Conservation (phyloP, 2,113 vertebrate species). For the Excalfactoria chinensis region DNA sequence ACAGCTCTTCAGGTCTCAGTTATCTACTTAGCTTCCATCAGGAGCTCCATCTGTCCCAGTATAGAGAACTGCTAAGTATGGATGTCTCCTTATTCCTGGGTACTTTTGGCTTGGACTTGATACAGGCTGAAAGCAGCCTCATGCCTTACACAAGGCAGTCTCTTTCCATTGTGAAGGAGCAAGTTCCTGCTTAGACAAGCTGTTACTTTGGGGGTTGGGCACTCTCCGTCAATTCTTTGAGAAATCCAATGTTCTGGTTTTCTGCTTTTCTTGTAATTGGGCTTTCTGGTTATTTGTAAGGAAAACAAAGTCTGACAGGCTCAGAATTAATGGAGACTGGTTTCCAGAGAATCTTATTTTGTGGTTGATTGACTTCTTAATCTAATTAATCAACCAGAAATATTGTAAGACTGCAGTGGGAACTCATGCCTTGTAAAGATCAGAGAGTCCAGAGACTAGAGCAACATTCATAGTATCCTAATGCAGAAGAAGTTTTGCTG, state of each 20-base stretch:
- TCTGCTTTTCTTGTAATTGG: constrained; percentile 12
- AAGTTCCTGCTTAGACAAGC: neutral
- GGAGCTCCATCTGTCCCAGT: neutral
- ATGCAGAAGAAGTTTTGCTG: neutral
- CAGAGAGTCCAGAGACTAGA: neutral
- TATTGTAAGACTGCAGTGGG: constrained; percentile 2
- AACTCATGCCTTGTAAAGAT: constrained; percentile 11
- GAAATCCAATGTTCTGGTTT: neutral
- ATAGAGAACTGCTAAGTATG: neutral
- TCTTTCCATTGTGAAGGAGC: neutral
- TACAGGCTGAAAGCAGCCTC: neutral
- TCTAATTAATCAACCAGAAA: constrained; percentile 44
- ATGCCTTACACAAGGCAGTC: neutral
- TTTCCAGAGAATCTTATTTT: constrained; percentile 45
- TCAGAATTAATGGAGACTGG: constrained; percentile 21
- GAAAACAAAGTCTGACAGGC: neutral
- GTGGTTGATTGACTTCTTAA: constrained; percentile 38
- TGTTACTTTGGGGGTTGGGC: neutral
- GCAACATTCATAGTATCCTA: neutral
- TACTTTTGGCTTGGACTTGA: neutral
- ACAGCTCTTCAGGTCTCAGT: neutral
- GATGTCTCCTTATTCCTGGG: neutral
- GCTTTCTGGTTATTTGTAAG: constrained; percentile 38
- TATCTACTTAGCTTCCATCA: neutral
- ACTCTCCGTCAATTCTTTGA: neutral